Percentiles rank a stretch among this genome's conserved stretches.
Conservation (phyloP, 2,888 invertebrate species). For the Idaea straminata region DNA sequence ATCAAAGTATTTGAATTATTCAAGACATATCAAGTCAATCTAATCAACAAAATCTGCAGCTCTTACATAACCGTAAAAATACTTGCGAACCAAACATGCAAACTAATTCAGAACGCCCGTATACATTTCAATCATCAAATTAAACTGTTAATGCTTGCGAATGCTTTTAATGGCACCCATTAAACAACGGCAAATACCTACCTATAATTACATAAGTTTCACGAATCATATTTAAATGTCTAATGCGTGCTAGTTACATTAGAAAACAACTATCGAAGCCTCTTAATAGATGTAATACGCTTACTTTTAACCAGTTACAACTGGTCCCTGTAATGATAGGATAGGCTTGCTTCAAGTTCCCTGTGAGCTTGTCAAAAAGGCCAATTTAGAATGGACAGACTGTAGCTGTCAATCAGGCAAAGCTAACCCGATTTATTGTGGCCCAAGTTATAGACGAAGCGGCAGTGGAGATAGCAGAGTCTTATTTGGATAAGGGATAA, state of each 20-base stretch:
- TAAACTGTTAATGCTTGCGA: constrained; percentile 28
- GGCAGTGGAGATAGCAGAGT: not conserved
- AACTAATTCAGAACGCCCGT: constrained; percentile 25
- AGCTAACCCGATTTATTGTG: constrained; percentile 43
- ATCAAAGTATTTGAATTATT: not conserved
- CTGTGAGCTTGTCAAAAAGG: constrained; percentile 24
- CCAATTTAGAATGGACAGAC: constrained; percentile 51
- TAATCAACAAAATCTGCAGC: not conserved
- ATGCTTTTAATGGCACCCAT: constrained; percentile 49
- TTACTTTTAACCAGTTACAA: constrained; percentile 42
- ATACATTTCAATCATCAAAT: constrained; percentile 29
- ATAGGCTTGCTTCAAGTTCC: constrained; percentile 15
- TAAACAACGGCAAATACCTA: constrained; percentile 37
- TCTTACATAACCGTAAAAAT: constrained; percentile 4
- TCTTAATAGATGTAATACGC: constrained; percentile 65
- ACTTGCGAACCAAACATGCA: constrained; percentile 24
- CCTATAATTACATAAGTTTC: constrained; percentile 63
- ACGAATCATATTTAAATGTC: constrained; percentile 68
- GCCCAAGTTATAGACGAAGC: constrained; percentile 37
- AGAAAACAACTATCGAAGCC: constrained; percentile 52
- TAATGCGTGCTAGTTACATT: constrained; percentile 65
- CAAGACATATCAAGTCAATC: not conserved
- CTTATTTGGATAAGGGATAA: too few species aligned
- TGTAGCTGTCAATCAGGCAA: constrained; percentile 67
- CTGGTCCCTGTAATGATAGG: constrained; percentile 32